Conservation (phyloP, 2,888 invertebrate genomes). For the Dryobota labecula region DNA sequence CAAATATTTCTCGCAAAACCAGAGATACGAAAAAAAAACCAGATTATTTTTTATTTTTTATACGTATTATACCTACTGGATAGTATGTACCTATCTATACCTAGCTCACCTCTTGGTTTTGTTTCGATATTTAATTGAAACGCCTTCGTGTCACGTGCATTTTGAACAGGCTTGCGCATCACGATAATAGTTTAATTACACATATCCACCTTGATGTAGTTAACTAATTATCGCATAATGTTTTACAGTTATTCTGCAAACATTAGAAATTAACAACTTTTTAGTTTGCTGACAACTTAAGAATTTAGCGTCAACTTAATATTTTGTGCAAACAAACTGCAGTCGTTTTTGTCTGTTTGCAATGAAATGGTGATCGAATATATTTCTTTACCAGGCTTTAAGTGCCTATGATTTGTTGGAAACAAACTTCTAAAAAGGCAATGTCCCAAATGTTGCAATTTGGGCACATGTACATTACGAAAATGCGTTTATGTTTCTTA, state of each 20-base stretch:
- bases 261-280: constrained; percentile 22
- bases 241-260: constrained; percentile 15
- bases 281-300: constrained; percentile 21
- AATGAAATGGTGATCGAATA: neutral
- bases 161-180: constrained; percentile 16
- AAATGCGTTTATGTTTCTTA: constrained; percentile 66
- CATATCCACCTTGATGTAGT: constrained; percentile 8
- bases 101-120: neutral
- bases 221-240: constrained; percentile 16
- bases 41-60: too few species aligned
- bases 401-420: constrained; percentile 36
- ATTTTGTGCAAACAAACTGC: constrained; percentile 14
- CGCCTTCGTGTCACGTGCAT: neutral
- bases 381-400: constrained; percentile 3
- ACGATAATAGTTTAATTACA: constrained; percentile 15
- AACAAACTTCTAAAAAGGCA: constrained; percentile 37
- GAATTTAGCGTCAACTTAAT: constrained; percentile 24
- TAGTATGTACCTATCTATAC: neutral
- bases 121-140: constrained; percentile 21
- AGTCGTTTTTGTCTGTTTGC: neutral
- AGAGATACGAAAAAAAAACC: too few species aligned
- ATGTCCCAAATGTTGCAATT: constrained; percentile 68
- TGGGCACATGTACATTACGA: constrained; percentile 65
- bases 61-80: too few species aligned
- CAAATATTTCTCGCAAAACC: constrained; percentile 29